phyloP scores from a whole-genome alignment of 2,113 vertebrate species.

The Pelmatolapia mariae region DNA sequence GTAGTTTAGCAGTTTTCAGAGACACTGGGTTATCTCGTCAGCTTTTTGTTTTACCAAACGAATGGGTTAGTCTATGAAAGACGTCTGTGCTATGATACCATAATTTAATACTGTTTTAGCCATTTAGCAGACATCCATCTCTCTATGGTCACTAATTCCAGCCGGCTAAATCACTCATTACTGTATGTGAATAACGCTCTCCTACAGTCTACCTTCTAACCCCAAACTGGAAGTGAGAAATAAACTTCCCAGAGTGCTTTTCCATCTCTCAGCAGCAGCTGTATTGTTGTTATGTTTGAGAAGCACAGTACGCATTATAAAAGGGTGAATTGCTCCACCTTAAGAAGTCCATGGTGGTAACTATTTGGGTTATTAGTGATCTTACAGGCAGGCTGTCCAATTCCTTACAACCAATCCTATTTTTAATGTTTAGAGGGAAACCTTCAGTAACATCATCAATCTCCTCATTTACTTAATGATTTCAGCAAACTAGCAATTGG shows the following conservation, averaged over 20 bases:
- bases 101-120: not conserved
- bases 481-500: not conserved
- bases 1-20: not conserved
- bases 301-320: not conserved
- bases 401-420: not conserved
- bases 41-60: not conserved
- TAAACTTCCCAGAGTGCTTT: not conserved
- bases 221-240: not conserved
- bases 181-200: accelerated
- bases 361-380: not conserved
- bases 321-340: not conserved
- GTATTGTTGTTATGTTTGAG: not conserved
- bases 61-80: not conserved
- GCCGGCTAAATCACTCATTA: not conserved
- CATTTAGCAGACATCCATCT: not conserved
- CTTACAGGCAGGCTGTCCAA: not conserved
- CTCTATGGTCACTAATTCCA: not conserved
- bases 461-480: accelerated
- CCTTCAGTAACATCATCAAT: not conserved
- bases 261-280: not conserved
- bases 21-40: not conserved
- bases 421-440: not conserved
- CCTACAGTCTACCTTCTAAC: accelerated
- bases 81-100: not conserved
- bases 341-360: not conserved